Conservation (phyloP, 2,113 vertebrate species). For the Calonectris borealis region DNA sequence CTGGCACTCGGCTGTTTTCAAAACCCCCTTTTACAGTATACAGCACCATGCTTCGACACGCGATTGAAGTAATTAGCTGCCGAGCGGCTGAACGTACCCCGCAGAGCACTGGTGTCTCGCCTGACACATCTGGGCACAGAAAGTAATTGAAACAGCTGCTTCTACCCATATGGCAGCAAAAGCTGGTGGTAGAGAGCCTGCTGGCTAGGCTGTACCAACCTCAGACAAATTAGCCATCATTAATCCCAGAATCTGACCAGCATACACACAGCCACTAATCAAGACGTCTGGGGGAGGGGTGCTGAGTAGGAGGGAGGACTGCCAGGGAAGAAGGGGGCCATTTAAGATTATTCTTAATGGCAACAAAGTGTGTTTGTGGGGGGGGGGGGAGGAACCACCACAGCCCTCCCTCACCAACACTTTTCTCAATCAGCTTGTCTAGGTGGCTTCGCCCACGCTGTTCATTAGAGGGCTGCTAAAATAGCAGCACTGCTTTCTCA, state of each 20-base stretch:
- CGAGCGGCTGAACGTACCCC: conserved; percentile 90
- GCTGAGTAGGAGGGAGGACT: background rate
- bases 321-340: conserved; percentile 15
- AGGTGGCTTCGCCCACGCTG: conserved; percentile 42
- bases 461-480: conserved; percentile 58
- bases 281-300: conserved; percentile 89
- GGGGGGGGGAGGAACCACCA: background rate
- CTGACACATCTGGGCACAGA: conserved; percentile 99
- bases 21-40: conserved; percentile 85
- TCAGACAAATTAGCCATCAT: conserved; percentile 99
- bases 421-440: background rate
- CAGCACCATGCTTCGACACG: conserved; percentile 84
- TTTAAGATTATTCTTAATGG: conserved; percentile 60
- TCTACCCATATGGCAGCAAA: conserved; percentile 97
- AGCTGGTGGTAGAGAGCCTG: conserved; percentile 85
- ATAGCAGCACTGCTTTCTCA: conserved; percentile 37
- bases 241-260: conserved; percentile 99
- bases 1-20: conserved; percentile 92
- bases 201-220: conserved; percentile 89
- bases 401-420: background rate
- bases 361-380: background rate
- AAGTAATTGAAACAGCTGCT: conserved; percentile 99
- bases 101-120: conserved; percentile 92
- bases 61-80: conserved; percentile 99
- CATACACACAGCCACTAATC: conserved; percentile 93